Evolutionary conservation across 2,888 invertebrate species (phyloP), one percentile per base, ranked within the genome.

Genomic region (Acrobasis consociella): DNA sequence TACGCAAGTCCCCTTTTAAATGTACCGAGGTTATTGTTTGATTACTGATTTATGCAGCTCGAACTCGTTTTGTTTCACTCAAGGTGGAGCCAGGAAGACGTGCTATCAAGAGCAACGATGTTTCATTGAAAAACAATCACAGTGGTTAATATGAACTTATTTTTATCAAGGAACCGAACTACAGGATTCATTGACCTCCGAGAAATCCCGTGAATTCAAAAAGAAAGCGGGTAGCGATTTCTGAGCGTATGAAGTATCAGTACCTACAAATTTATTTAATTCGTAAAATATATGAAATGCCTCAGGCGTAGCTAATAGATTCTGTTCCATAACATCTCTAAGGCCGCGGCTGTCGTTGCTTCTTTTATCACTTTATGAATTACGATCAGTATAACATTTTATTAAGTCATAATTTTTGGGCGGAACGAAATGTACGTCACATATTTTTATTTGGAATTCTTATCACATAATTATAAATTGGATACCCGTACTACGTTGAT

Each of bases 381-480:
- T 87, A 90, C 79, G 84, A 73, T 70, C 69, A 70, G 76, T 72
- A 74, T 83, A 75, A 75, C 73, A 72, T 88, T 89, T 85, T 87
- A 89, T 88, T 79, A 86, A 85, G 86, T 82, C 82, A 86, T 91
- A 85, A 88, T 78, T 87, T 87, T 62, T 73, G 68, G 72, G 78
- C 72, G 86, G 83, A 88, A 89, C 89, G 85, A 87, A 89, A 84
- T 67, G 73, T 66, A 67, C 72, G 66, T 68, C 69, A 70, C 68
- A 74, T 78, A 75, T 72, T 80, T 80, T 81, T 75, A 81, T 81
- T 76, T 74, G 76, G 69, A 74, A 77, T 81, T 71, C 77, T 72
- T 72, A 76, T 76, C 75, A 62, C 72, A 77, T 78, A 73, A 81
- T 81, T 78, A 77, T 69, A 67, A 75, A 76, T 77, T 75, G 69